phyloP scores from a whole-genome alignment of 2,888 invertebrate species.

The Apoda limacodes region DNA sequence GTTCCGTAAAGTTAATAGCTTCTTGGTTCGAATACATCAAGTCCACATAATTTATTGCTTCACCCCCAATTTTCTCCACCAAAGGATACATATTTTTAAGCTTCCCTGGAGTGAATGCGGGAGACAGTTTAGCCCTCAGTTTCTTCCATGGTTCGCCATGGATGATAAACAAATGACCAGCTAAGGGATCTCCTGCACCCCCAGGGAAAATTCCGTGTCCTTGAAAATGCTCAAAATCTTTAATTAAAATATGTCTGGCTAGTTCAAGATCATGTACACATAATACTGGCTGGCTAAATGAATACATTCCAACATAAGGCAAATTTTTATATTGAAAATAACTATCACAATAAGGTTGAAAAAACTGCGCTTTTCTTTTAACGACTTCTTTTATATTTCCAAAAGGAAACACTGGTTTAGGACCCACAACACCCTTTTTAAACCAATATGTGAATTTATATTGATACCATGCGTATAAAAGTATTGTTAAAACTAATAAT shows the following conservation, averaged over 20 bases:
- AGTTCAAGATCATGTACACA: conserved; percentile 72
- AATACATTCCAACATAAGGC: conserved; percentile 71
- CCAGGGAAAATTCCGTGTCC: conserved; percentile 74
- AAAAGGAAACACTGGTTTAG: conserved; percentile 71
- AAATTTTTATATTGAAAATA: conserved; percentile 64
- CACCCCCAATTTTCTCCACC: conserved; percentile 66
- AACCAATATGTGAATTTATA: conserved; percentile 71
- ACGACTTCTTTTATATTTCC: conserved; percentile 71
- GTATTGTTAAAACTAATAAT: conserved; percentile 7
- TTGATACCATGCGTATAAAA: conserved; percentile 44
- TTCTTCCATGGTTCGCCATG: conserved; percentile 72
- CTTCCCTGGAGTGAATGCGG: conserved; percentile 76
- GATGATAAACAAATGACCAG: conserved; percentile 70
- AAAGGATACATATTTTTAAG: conserved; percentile 74
- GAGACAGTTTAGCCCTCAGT: conserved; percentile 72
- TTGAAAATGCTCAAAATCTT: conserved; percentile 74
- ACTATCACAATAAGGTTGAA: conserved; percentile 70
- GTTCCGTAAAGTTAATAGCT: conserved; percentile 64
- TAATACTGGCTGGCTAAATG: conserved; percentile 71
- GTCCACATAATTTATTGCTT: conserved; percentile 55
- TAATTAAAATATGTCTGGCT: conserved; percentile 69
- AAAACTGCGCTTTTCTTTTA: conserved; percentile 67
- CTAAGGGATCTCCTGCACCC: conserved; percentile 70
- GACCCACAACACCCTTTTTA: conserved; percentile 63
- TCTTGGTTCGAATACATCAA: conserved; percentile 30